Evolutionary conservation across 2,888 invertebrate species (phyloP).

Genomic region (Blastobasis adustella): DNA sequence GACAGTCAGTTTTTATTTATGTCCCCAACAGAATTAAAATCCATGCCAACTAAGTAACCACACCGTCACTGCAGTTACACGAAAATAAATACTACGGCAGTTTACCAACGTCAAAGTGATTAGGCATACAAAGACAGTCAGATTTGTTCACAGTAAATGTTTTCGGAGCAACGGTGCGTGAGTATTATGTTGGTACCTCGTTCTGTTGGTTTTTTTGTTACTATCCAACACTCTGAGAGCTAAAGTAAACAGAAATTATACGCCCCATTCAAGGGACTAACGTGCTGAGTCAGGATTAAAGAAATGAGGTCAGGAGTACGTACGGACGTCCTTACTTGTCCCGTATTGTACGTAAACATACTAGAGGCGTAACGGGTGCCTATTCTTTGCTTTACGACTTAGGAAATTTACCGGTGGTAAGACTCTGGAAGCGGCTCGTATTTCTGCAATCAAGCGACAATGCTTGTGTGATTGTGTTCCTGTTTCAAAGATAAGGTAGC

Average conservation of each 20-base stretch:
- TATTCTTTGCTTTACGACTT: too few relatives aligned
- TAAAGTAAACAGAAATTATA: slow-evolving; percentile 67
- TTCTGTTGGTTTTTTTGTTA: background rate
- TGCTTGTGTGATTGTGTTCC: too few relatives aligned
- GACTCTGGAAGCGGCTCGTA: too few relatives aligned
- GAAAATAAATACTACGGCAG: too few relatives aligned
- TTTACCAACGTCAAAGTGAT: slow-evolving; percentile 16
- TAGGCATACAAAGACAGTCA: slow-evolving; percentile 32
- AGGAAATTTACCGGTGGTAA: too few relatives aligned
- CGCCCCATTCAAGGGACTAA: slow-evolving; percentile 53
- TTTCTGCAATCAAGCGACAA: too few relatives aligned
- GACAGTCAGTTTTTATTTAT: too few relatives aligned
- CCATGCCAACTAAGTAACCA: slow-evolving; percentile 12
- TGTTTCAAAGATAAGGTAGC: too few relatives aligned
- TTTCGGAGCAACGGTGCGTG: slow-evolving; percentile 48
- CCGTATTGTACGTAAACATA: too few relatives aligned
- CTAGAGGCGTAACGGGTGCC: too few relatives aligned
- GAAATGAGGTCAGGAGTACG: slow-evolving; percentile 24
- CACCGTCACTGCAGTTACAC: too few relatives aligned
- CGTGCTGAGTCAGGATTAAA: slow-evolving; percentile 40
- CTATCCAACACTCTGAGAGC: slow-evolving; percentile 48
- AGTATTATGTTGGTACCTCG: slow-evolving; percentile 23
- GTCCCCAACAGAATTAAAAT: background rate
- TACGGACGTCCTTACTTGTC: too few relatives aligned
- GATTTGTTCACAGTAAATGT: slow-evolving; percentile 53